Percentiles rank a stretch among this genome's conserved stretches.
phyloP scores from a whole-genome alignment of 1,140 invertebrate species.

The Hycleus phaleratus region DNA sequence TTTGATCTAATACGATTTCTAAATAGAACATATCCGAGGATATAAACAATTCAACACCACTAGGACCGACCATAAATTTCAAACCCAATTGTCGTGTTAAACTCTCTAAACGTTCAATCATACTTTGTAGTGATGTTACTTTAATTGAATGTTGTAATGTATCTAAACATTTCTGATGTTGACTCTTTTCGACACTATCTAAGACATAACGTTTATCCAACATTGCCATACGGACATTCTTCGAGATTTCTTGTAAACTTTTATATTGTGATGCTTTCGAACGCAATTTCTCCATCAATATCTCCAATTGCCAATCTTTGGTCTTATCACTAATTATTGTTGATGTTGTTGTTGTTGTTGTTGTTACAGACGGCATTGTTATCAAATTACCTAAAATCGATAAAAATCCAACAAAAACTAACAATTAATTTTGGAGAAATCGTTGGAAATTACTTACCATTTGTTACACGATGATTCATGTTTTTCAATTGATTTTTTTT shows the following conservation, averaged over 20 bases:
- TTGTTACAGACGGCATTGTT: constrained; percentile 2
- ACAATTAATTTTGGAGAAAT: too few species aligned
- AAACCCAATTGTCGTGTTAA: constrained; percentile 80
- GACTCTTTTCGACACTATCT: constrained; percentile 73
- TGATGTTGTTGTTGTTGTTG: too few species aligned
- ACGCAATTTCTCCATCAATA: constrained; percentile 82
- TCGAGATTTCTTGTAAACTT: constrained; percentile 74
- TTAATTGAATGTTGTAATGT: constrained; percentile 90
- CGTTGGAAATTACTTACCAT: constrained; percentile 7
- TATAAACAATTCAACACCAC: constrained; percentile 77
- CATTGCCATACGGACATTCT: constrained; percentile 73
- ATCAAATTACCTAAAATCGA: constrained; percentile 13
- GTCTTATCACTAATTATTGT: constrained; percentile 45
- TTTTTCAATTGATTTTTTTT: neutral
- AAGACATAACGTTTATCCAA: constrained; percentile 76
- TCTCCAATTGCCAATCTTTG: constrained; percentile 68
- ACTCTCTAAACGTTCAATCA: constrained; percentile 87
- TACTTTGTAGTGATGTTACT: constrained; percentile 81
- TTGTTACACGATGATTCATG: constrained; percentile 19
- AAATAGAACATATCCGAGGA: constrained; percentile 96
- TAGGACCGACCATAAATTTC: constrained; percentile 65
- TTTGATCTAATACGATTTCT: constrained; percentile 67
- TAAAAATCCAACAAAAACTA: too few species aligned
- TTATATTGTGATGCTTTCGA: constrained; percentile 65
- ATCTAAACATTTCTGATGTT: constrained; percentile 84